A percentile compares a stretch with the other conserved stretches of the same genome.
These are phyloP conservation scores for Adelphocoris suturalis DNA, from an alignment of 2,888 invertebrate genomes.

Conservation along the genomic window DNA sequence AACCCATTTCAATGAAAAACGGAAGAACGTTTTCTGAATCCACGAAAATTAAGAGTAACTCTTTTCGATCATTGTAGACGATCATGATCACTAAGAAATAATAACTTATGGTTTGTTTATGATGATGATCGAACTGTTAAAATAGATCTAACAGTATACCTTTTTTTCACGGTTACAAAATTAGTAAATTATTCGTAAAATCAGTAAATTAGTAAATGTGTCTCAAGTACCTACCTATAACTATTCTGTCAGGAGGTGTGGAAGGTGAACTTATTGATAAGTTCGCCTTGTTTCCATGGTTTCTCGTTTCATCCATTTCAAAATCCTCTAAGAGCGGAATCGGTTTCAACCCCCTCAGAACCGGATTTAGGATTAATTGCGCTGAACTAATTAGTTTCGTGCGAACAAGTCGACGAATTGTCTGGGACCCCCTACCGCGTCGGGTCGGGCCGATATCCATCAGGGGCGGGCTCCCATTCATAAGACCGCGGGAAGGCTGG, in stretches of 20 bases:
- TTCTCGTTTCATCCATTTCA: not conserved
- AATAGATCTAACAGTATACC: too few relatives aligned
- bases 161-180: too few relatives aligned
- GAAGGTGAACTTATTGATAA: not conserved
- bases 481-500: constrained; percentile 40
- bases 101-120: too few relatives aligned
- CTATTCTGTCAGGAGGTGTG: not conserved
- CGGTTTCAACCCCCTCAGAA: constrained; percentile 58
- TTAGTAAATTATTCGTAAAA: too few relatives aligned
- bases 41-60: too few relatives aligned
- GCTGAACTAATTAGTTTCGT: constrained; percentile 72
- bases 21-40: too few relatives aligned
- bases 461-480: constrained; percentile 53
- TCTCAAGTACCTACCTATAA: not conserved
- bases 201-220: not conserved
- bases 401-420: constrained; percentile 69
- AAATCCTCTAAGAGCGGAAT: not conserved
- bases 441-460: constrained; percentile 46
- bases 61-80: too few relatives aligned
- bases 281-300: not conserved
- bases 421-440: constrained; percentile 14
- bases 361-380: constrained; percentile 71
- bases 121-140: too few relatives aligned
- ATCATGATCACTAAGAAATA: too few relatives aligned
- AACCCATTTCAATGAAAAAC: too few relatives aligned